Evolutionary conservation across 2,797 vertebrate species (phyloP), one percentile per base, ranked within the genome.

Genomic region (Loris lydekkerianus): DNA sequence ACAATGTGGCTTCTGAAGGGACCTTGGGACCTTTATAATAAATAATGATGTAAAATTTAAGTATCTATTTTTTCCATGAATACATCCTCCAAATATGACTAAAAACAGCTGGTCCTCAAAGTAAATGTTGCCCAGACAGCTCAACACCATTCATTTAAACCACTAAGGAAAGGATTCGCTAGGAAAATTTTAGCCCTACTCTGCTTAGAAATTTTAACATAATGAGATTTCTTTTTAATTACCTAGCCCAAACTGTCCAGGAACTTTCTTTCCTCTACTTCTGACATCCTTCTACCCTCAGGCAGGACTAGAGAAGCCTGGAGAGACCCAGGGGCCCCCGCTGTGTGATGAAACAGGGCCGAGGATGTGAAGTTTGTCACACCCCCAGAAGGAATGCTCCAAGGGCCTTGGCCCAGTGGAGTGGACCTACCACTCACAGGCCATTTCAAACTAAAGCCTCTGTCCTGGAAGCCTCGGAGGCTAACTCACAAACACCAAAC

Each of bases 351-450:
- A 27, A 53, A 34, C 75, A 46, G 37, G 58, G 34, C 67, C 0
- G 5, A 25, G 27, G 61, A 27, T 10, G 1, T 8, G 29, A 61
- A 37, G 15, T 11, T 31, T 73, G 72, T 3, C 4, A 2, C 80
- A 40, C 13, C 13, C 2, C n/a, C 2, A 15, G 65, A 65, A 60
- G 27, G 15, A 58, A 43, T 1, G 18, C 43, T 43, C 25, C 60
- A 20, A 77, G 10, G 67, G 49, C 56, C 18, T 3, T 14, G 31
- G 7, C 10, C 2, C 37, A 15, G 0, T 11, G 1, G 0, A 43
- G 49, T 8, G 10, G 21, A 53, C 27, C 5, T 18, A 53, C 10
- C 37, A 27, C 29, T 87, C 6, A 0, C 0, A 1, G n/a, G n/a
- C 34, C 20, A 70, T 58, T 63, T 65, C 53, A 88, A 80, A 61